These are phyloP conservation scores for Teleogryllus oceanicus DNA, from an alignment of 2,888 invertebrate species.

Conservation along the genomic window DNA sequence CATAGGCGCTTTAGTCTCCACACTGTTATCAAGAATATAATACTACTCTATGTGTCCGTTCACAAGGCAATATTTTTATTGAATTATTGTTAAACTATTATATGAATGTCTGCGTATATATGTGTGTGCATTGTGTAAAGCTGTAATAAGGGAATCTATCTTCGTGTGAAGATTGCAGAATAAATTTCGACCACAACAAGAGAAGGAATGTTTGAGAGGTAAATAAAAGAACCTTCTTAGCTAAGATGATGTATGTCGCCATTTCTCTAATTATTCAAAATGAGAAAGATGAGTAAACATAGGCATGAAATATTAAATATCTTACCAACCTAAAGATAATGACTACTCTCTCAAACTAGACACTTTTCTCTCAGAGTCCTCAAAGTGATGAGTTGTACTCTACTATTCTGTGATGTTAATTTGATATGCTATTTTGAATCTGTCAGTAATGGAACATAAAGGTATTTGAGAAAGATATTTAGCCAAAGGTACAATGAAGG, in stretches of 20 bases:
- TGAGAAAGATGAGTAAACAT: too few relatives aligned
- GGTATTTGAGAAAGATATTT: background rate
- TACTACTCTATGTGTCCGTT: conserved; percentile 3
- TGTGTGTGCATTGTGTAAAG: background rate
- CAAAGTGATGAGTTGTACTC: background rate
- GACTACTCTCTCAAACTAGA: too few relatives aligned
- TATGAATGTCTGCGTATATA: conserved; percentile 1
- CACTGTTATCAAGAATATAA: background rate
- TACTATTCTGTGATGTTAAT: conserved; percentile 2
- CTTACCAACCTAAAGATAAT: too few relatives aligned
- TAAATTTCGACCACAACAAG: background rate
- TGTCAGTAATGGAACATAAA: background rate
- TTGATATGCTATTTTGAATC: background rate
- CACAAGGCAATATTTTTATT: conserved; percentile 18
- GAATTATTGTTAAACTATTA: conserved; percentile 1
- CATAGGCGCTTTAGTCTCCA: background rate
- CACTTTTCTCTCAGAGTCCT: background rate
- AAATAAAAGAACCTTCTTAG: too few relatives aligned
- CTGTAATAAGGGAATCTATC: background rate
- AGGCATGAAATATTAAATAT: too few relatives aligned
- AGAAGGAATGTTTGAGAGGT: background rate
- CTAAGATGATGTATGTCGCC: too few relatives aligned
- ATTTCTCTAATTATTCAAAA: too few relatives aligned
- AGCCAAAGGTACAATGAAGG: background rate
- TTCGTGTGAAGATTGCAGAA: background rate